Evolutionary conservation across 2,888 invertebrate species (phyloP).

Genomic region (Lasioglossum oenotherae): DNA sequence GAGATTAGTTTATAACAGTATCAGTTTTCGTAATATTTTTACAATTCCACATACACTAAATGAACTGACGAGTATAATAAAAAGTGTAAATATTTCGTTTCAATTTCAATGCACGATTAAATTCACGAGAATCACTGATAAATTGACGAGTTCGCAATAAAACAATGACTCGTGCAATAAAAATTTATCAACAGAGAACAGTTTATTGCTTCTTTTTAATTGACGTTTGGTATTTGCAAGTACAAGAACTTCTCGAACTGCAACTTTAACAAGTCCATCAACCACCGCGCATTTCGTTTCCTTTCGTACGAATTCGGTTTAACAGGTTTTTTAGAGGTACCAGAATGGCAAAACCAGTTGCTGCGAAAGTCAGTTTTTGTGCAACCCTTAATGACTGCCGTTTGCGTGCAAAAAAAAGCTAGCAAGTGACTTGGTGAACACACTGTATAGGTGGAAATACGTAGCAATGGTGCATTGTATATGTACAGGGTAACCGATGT

Average conservation of each 20-base stretch:
- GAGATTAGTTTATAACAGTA: too few relatives aligned
- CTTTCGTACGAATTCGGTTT: not conserved
- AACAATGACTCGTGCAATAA: not conserved
- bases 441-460: conserved; percentile 19
- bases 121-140: not conserved
- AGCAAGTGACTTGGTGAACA: not conserved
- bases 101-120: not conserved
- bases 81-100: not conserved
- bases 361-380: not conserved
- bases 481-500: conserved; percentile 2
- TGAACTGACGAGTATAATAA: not conserved
- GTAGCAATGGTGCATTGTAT: not conserved
- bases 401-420: not conserved
- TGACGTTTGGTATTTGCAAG: too few relatives aligned
- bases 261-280: not conserved
- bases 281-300: not conserved
- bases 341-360: not conserved
- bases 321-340: not conserved
- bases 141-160: not conserved
- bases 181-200: not conserved
- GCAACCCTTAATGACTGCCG: not conserved
- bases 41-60: not conserved
- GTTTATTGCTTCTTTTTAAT: not conserved
- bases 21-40: not conserved
- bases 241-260: not conserved